Percentiles rank a stretch among this genome's conserved stretches.
Evolutionary conservation across 2,797 vertebrate genomes (phyloP).

Genomic region (Dryobates pubescens): DNA sequence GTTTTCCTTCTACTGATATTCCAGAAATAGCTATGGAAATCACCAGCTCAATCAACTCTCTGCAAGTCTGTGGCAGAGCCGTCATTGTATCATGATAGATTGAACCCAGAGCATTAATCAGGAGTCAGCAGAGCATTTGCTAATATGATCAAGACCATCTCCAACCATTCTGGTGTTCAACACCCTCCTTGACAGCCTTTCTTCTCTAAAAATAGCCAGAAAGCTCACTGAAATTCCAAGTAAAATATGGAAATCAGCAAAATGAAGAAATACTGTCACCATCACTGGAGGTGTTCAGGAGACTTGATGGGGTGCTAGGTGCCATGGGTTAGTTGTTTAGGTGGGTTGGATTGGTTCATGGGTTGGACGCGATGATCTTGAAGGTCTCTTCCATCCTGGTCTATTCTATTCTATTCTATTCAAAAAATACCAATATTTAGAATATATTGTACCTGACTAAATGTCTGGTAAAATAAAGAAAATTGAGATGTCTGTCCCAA

Average conservation of each 20-base stretch:
- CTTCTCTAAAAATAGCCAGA: background rate
- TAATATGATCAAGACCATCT: background rate
- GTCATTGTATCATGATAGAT: fast-evolving
- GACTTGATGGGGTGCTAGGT: too few relatives aligned
- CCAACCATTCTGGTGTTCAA: background rate
- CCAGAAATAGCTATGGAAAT: slow-evolving; percentile 21
- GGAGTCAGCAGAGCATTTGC: background rate
- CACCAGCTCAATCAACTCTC: background rate
- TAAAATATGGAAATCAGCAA: background rate
- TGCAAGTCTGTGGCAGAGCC: background rate
- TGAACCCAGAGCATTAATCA: background rate
- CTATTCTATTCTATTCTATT: too few relatives aligned
- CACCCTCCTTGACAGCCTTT: background rate
- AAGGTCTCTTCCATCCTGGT: too few relatives aligned
- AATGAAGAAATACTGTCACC: background rate
- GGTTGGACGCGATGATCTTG: too few relatives aligned
- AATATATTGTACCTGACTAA: background rate
- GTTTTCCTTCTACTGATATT: slow-evolving; percentile 37
- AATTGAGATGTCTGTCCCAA: background rate
- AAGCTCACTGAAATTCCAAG: background rate
- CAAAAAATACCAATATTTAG: background rate
- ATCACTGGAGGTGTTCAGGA: too few relatives aligned
- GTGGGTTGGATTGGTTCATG: too few relatives aligned
- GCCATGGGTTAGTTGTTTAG: too few relatives aligned
- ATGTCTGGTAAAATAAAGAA: background rate